Evolutionary conservation across 2,888 invertebrate genomes (phyloP).

Genomic region (Brenthis ino): DNA sequence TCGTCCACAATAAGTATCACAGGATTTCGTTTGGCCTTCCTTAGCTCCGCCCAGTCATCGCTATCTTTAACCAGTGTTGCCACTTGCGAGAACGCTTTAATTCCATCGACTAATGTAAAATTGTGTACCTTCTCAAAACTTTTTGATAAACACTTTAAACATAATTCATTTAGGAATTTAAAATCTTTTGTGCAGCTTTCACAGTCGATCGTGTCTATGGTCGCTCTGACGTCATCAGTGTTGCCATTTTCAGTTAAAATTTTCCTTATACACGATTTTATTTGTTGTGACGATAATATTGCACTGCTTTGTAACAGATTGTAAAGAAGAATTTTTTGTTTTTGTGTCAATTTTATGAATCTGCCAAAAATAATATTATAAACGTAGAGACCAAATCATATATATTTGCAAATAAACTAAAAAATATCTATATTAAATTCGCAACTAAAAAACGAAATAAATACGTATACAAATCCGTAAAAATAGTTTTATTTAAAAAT

Average conservation of each 20-base stretch:
- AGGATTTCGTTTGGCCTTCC: conserved; percentile 79
- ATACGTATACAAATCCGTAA: too few relatives aligned
- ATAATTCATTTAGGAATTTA: conserved; percentile 57
- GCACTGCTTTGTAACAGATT: conserved; percentile 65
- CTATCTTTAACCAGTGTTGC: conserved; percentile 61
- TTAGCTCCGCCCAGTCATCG: conserved; percentile 63
- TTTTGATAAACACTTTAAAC: conserved; percentile 63
- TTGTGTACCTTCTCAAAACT: conserved; percentile 64
- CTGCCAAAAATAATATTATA: conserved; percentile 43
- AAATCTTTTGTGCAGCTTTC: conserved; percentile 58
- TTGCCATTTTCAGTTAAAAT: conserved; percentile 70
- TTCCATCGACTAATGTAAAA: conserved; percentile 66
- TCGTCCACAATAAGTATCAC: conserved; percentile 87
- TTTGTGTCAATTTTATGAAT: conserved; percentile 61
- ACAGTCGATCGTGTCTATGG: conserved; percentile 50
- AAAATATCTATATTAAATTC: too few relatives aligned
- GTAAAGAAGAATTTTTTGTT: conserved; percentile 68
- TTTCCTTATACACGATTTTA: conserved; percentile 63
- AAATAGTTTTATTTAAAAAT: background rate
- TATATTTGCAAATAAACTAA: background rate
- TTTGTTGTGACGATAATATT: conserved; percentile 59
- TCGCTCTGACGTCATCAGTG: conserved; percentile 52
- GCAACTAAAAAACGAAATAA: too few relatives aligned
- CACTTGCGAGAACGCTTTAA: conserved; percentile 68
- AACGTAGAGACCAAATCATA: background rate